These are phyloP conservation scores for Dolichotis patagonum DNA, from an alignment of 2,113 vertebrate species.

Conservation along the genomic window DNA sequence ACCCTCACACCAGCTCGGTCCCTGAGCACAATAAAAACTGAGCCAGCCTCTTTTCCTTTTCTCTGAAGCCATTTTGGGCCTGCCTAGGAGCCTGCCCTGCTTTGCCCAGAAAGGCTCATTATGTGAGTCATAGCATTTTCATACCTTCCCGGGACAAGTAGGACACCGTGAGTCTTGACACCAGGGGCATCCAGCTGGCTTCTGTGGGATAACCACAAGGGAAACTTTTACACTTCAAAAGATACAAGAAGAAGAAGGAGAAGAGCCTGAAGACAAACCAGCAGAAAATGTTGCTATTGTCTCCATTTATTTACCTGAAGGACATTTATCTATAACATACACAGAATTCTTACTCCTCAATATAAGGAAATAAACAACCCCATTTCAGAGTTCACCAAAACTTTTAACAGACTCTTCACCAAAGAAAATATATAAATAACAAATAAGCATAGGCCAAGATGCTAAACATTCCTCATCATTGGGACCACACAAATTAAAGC, in stretches of 20 bases:
- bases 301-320: neutral
- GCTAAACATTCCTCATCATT: neutral
- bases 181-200: neutral
- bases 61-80: neutral
- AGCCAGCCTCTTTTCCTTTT: neutral
- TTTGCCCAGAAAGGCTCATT: constrained; percentile 29
- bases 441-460: constrained; percentile 9
- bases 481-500: constrained; percentile 42
- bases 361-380: constrained; percentile 1
- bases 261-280: neutral
- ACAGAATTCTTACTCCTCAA: neutral
- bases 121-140: neutral
- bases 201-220: constrained; percentile 12
- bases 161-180: neutral
- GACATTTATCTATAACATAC: neutral
- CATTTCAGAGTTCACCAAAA: constrained; percentile 6
- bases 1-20: neutral
- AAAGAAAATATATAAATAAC: neutral
- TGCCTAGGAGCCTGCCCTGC: neutral
- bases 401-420: constrained; percentile 29
- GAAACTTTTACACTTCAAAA: constrained; percentile 24
- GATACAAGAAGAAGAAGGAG: neutral
- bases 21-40: neutral
- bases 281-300: neutral
- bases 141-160: too few species aligned